A percentile compares a stretch with the other conserved stretches of the same genome.
phyloP scores from a whole-genome alignment of 2,113 vertebrate genomes.

The Todiramphus saurophagus region DNA sequence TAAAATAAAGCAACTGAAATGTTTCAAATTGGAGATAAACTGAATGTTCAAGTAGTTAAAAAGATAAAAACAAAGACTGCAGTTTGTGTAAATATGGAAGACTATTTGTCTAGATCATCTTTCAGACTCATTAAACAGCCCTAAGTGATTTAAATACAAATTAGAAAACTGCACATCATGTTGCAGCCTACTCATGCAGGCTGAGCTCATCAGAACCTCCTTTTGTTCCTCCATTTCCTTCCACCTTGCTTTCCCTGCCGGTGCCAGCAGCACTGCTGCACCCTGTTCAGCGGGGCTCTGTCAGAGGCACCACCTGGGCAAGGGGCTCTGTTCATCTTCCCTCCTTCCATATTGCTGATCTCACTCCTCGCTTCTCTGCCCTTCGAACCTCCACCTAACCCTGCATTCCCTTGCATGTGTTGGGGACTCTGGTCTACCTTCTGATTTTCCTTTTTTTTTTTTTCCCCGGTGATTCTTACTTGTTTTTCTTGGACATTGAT shows the following conservation, averaged over 20 bases:
- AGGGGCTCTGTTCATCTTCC: neutral
- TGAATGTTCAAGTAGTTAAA: neutral
- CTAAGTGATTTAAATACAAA: conserved; percentile 39
- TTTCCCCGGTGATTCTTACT: neutral
- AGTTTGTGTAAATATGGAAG: conserved; percentile 26
- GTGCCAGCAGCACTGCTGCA: neutral
- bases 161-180: conserved; percentile 43
- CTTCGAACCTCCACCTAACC: neutral
- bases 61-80: conserved; percentile 3
- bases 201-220: conserved; percentile 35
- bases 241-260: neutral
- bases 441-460: neutral
- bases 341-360: neutral
- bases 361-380: neutral
- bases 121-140: conserved; percentile 45
- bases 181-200: conserved; percentile 31
- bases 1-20: conserved; percentile 14
- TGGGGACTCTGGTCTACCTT: neutral
- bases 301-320: neutral
- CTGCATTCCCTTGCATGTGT: neutral
- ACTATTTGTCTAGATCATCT: conserved; percentile 39
- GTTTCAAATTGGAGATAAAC: neutral
- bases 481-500: neutral
- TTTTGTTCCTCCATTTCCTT: conserved; percentile 25
- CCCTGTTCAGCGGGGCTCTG: neutral